Conservation (phyloP, 2,113 vertebrate genomes). For the Tichodroma muraria region DNA sequence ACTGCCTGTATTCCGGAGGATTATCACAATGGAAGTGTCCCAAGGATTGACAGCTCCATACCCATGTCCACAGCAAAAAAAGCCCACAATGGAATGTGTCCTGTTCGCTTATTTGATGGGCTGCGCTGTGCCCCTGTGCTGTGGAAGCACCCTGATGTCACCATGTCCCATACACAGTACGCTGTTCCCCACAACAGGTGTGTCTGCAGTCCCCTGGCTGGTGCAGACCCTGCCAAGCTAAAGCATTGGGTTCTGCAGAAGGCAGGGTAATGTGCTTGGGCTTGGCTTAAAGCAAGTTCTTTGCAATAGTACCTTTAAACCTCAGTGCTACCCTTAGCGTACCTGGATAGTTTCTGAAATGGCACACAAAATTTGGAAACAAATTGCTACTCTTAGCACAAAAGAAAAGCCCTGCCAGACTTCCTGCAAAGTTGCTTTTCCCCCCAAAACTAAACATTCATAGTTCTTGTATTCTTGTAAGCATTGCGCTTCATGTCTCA, state of each 20-base stretch:
- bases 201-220: rapidly evolving
- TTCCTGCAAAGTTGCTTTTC: background rate
- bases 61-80: conserved; percentile 28
- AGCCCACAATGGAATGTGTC: conserved; percentile 25
- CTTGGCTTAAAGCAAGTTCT: background rate
- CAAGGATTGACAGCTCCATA: conserved; percentile 46
- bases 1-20: background rate
- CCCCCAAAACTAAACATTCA: background rate
- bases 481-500: background rate
- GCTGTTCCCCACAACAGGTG: rapidly evolving
- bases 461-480: background rate
- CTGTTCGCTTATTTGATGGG: background rate
- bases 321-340: background rate
- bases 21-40: conserved; percentile 25
- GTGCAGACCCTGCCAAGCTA: background rate
- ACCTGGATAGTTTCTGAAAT: background rate
- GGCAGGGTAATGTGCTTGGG: background rate
- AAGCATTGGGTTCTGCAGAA: background rate
- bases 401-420: background rate
- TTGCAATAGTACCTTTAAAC: background rate
- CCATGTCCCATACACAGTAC: rapidly evolving
- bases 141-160: background rate
- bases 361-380: background rate
- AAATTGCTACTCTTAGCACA: background rate
- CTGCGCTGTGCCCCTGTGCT: background rate